Percentiles rank a stretch among this genome's conserved stretches.
These are phyloP conservation scores for Trachemys scripta DNA, from an alignment of 2,113 vertebrate genomes.

Conservation along the genomic window DNA sequence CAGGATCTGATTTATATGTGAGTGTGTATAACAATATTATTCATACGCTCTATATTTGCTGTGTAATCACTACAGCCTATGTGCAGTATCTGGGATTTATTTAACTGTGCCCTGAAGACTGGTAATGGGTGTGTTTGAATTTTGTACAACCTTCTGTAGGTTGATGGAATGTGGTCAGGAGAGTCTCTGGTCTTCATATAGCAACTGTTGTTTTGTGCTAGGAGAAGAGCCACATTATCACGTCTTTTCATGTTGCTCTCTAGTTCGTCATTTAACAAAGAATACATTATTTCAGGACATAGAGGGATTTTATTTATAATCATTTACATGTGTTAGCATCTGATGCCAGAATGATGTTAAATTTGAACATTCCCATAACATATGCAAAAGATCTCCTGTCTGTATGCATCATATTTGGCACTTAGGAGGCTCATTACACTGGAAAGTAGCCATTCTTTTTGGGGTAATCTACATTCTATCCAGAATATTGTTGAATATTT, in stretches of 20 bases:
- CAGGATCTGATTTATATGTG: not conserved
- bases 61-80: not conserved
- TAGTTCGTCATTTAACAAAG: not conserved
- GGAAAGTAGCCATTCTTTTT: not conserved
- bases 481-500: constrained; percentile 11
- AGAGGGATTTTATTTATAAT: not conserved
- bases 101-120: not conserved
- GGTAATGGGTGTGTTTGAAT: not conserved
- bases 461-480: not conserved
- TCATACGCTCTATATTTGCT: not conserved
- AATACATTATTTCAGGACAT: not conserved
- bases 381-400: not conserved
- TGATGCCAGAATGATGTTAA: not conserved
- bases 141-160: not conserved
- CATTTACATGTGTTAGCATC: not conserved
- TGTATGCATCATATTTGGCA: not conserved
- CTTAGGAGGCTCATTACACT: constrained; percentile 10
- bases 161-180: not conserved
- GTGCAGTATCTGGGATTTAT: not conserved
- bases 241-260: not conserved
- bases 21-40: not conserved
- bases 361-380: not conserved
- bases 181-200: not conserved
- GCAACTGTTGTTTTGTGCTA: not conserved
- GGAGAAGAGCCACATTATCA: not conserved